Conservation (phyloP, 2,797 vertebrate species). For the Fundulus diaphanus region DNA sequence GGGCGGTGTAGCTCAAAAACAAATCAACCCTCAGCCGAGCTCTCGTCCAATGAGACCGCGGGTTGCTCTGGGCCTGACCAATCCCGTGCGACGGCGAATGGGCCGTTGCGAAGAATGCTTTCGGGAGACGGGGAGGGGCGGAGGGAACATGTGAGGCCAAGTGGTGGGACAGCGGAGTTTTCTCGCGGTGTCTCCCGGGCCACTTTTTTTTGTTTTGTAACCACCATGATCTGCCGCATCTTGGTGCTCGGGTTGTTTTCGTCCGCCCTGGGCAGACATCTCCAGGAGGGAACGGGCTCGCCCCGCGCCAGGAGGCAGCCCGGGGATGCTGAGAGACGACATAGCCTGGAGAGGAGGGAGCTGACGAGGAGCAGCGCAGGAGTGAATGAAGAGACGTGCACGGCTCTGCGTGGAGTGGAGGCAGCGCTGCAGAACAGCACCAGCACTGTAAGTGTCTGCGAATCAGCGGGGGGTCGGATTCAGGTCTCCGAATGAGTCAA, state of each 20-base stretch:
- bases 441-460: constrained; percentile 83
- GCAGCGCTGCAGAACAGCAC: constrained; percentile 84
- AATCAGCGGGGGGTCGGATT: not conserved
- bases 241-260: constrained; percentile 56
- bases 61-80: constrained; percentile 59
- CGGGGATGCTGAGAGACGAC: constrained; percentile 41
- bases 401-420: constrained; percentile 67
- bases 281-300: constrained; percentile 11
- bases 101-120: constrained; percentile 61
- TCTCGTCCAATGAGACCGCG: constrained; percentile 59
- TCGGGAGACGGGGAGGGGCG: constrained; percentile 41
- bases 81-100: constrained; percentile 53
- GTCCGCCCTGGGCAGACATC: constrained; percentile 40
- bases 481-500: not conserved
- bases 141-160: constrained; percentile 38
- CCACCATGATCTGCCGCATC: constrained; percentile 68
- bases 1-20: constrained; percentile 13
- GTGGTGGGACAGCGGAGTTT: constrained; percentile 32
- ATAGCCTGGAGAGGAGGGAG: constrained; percentile 33
- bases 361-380: constrained; percentile 52
- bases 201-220: not conserved
- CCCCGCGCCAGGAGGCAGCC: constrained; percentile 36
- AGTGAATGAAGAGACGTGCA: constrained; percentile 74
- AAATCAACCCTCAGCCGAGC: not conserved
- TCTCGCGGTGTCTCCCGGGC: constrained; percentile 1